A percentile compares a stretch with the other conserved stretches of the same genome.
Conservation (phyloP, 53 echinoderm and acorn worm species). For the Paracentrotus lividus region DNA sequence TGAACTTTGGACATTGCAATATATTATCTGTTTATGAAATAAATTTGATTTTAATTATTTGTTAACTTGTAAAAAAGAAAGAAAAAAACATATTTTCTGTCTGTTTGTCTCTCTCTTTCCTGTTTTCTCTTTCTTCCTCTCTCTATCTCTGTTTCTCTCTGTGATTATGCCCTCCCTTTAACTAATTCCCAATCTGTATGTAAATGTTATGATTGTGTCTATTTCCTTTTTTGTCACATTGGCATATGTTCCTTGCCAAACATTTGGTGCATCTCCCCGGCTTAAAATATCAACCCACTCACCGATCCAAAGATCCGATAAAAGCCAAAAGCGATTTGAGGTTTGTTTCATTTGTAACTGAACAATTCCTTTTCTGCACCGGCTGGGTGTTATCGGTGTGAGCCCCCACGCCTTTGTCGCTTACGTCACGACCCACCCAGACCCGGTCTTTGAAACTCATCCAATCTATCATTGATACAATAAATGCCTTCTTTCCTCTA, state of each 20-base stretch:
- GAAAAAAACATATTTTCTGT: too few species aligned
- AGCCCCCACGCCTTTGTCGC: not conserved
- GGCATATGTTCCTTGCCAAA: constrained; percentile 11
- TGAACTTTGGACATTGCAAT: too few species aligned
- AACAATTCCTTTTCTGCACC: constrained; percentile 32
- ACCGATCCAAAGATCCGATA: constrained; percentile 21
- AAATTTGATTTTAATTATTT: too few species aligned
- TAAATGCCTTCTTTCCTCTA: not conserved
- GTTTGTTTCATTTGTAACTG: constrained; percentile 43
- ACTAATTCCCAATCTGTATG: too few species aligned
- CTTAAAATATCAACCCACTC: constrained; percentile 30
- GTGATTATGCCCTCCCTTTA: not conserved
- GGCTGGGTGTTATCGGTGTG: not conserved
- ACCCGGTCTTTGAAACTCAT: not conserved
- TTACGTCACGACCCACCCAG: not conserved
- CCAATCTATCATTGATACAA: constrained; percentile 13
- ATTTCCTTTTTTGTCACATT: constrained; percentile 21
- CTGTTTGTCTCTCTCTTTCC: not conserved
- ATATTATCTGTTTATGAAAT: too few species aligned
- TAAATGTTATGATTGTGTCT: not conserved
- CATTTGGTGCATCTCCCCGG: not conserved
- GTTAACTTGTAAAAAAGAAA: too few species aligned
- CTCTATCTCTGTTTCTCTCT: not conserved
- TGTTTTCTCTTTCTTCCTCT: not conserved
- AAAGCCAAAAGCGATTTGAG: constrained; percentile 31